Base-by-base conservation (phyloP, 1,140 invertebrate species). In the Drosophila kepulauana region DNA sequence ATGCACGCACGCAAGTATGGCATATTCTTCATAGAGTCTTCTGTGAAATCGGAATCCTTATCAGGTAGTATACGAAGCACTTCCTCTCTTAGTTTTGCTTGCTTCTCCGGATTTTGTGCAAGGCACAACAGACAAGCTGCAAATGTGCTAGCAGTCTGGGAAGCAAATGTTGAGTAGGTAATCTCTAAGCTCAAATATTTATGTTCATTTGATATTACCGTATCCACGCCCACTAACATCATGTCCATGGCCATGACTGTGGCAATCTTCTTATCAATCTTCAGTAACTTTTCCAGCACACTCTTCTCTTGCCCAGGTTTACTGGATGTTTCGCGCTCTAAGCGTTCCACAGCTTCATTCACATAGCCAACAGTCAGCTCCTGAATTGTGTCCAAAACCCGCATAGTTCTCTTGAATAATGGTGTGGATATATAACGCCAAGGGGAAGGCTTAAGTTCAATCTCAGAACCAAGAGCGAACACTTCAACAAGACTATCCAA, bases 31-130 rank as follows among this genome's bases (percentile, higher is more conserved):
- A 96, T 86, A 5, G 91, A 91, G 4, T 95, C 91, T 8, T 92
- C 91, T 11, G 94, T 95, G 6, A 96, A 90, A 8, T 38, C 10
- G 2, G 93, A 93, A 61, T 93, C 78, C 79, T 94, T 93, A 3
- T 91, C 30, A 7, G 94, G 93, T 11, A 95, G 77, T 16, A 94
- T 93, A 1, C 84, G 87, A 49, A 93, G 87, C 1, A 98, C 91
- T 93, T 98, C 97, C 61, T 95, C 82, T 74, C 95, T 94, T 1
- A 97, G 93, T 72, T 94, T 95, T 38, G 94, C 93, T 91, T 98
- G 97, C 59, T 96, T 95, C 2, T 96, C 95, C 1, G 93, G 94
- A 93, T 97, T 96, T 61, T 94, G 94, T 1, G 96, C 95, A 13
- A 98, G 91, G 16, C 68, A 57, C 0, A 88, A 49, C 43, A 91